A percentile compares a stretch with the other conserved stretches of the same genome.
These are phyloP conservation scores for Julus scanicus DNA, from an alignment of 2,888 invertebrate species.

Conservation along the genomic window DNA sequence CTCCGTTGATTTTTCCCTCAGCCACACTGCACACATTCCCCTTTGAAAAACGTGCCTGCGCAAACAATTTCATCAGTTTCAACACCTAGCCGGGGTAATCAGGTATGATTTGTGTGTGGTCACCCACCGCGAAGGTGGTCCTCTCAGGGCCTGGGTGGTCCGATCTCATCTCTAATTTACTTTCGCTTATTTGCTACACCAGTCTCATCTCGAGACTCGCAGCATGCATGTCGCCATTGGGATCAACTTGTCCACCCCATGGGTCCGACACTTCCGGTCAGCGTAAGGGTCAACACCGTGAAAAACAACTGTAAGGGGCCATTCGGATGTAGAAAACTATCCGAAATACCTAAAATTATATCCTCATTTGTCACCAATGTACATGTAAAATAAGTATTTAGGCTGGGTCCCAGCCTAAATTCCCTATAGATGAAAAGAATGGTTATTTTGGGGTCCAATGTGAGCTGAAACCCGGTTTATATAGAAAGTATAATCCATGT, in stretches of 20 bases:
- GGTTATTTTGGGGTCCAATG: no score
- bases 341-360: no score
- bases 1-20: no score
- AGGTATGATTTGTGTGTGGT: conserved; percentile 48
- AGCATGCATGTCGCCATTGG: not conserved
- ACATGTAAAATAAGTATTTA: no score
- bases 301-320: not conserved
- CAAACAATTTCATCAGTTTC: conserved; percentile 49
- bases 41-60: conserved; percentile 24
- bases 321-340: not conserved
- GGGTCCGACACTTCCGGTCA: not conserved
- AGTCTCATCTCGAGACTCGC: not conserved
- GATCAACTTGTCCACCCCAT: not conserved
- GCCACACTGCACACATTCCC: not conserved
- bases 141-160: conserved; percentile 37
- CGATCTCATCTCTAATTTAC: conserved; percentile 26
- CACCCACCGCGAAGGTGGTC: conserved; percentile 46
- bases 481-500: no score
- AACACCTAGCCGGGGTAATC: conserved; percentile 27
- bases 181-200: not conserved
- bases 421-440: no score
- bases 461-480: no score
- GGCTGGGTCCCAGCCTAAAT: no score
- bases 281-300: not conserved
- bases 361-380: no score